Base-by-base conservation (phyloP, 2,113 vertebrate species). In the Hemibates koningsi region DNA sequence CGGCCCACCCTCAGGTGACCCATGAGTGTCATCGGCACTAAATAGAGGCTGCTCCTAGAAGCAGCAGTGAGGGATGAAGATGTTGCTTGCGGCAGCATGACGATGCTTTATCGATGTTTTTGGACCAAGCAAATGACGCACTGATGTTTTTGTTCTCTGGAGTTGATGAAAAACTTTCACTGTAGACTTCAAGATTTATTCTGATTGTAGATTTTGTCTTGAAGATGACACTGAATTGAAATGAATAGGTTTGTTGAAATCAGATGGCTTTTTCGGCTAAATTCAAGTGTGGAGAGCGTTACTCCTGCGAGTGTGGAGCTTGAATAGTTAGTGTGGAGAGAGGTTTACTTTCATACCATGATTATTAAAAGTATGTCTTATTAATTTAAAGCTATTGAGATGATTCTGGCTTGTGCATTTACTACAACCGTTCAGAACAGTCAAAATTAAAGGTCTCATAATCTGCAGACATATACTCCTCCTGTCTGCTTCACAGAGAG, bases 1-100 rank as follows among this genome's bases (percentile, higher is more conserved):
- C 94, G 99, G 6, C 98, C 99, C 0, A 96, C 97, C 8, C 97
- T 99, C 95, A 97, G 99, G 99, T 99, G 90, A 92, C 11, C 54
- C 11, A 32, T 10, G 12, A 17, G 61, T 57, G 21, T 89, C 14
- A 6, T 16, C 0, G 34, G 16, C 45, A 8, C 3, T 78, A 48
- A 50, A 19, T 19, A 48, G 24, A 52, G 27, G 10, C 73, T 52
- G 10, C 45, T 50, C 41, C 6, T 48, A 45, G 24, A 76, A 76
- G 41, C 24, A 45, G 21, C 71, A 29, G 43, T 8, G 45, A 78
- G 16, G 16, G 27, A 78, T 52, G 0, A 32, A 78, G 71, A 50
- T 50, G 43, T 2, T 32, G 0, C 71, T 50, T 1, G 43, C 2
- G 1, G 71, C 3, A 41, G 1, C 1, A 29, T 50, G 71, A 50